Evolutionary conservation across 2,888 invertebrate genomes (phyloP).

Genomic region (Carpatolechia fugitivella): DNA sequence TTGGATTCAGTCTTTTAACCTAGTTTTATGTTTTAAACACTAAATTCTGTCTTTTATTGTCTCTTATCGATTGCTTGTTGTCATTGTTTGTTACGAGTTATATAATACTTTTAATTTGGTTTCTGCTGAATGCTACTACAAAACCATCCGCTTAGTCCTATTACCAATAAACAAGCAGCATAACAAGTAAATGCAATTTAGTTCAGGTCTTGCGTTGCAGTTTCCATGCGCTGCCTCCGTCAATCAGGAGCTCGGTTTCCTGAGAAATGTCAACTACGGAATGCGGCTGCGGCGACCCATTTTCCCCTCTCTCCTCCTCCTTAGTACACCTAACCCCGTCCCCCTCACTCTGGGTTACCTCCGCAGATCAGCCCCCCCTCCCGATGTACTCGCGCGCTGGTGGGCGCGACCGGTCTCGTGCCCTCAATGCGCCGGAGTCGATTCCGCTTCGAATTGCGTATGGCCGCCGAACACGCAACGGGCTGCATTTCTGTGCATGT

Average conservation of each 20-base stretch:
- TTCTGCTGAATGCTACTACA: too few relatives aligned
- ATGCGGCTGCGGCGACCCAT: slow-evolving; percentile 67
- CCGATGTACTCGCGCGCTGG: slow-evolving; percentile 30
- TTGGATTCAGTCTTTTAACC: neutral
- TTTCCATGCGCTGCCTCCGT: neutral
- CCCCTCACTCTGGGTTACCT: too few relatives aligned
- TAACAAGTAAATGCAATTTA: too few relatives aligned
- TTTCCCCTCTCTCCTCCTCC: slow-evolving; percentile 44
- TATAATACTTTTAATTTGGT: too few relatives aligned
- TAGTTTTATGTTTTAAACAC: neutral
- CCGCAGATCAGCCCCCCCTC: slow-evolving; percentile 21
- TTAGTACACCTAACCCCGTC: too few relatives aligned
- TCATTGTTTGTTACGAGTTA: neutral
- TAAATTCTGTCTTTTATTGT: neutral
- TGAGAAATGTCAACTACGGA: slow-evolving; percentile 61
- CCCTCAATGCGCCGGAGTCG: slow-evolving; percentile 52
- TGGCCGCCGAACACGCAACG: neutral
- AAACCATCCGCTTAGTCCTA: too few relatives aligned
- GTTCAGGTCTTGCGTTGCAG: too few relatives aligned
- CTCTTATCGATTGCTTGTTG: neutral
- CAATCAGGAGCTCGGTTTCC: slow-evolving; percentile 33
- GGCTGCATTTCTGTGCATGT: too few relatives aligned
- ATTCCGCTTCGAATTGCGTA: slow-evolving; percentile 54
- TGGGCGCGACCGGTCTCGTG: slow-evolving; percentile 58
- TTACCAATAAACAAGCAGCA: too few relatives aligned